Evolutionary conservation across 1,140 invertebrate genomes (phyloP), one percentile per base, ranked within the genome.

Genomic region (Batillaria attramentaria): DNA sequence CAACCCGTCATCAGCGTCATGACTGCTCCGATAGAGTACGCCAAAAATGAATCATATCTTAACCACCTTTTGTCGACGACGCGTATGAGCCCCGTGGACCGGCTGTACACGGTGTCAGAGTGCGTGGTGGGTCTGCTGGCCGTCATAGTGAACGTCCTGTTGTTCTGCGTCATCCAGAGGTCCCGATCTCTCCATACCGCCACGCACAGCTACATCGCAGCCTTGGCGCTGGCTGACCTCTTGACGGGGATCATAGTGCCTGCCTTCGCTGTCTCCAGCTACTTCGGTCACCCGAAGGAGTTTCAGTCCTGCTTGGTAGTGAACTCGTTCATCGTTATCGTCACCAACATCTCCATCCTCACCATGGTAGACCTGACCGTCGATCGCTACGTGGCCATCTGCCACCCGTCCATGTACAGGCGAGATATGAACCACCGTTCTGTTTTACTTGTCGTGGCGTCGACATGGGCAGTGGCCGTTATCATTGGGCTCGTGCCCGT

Each of bases 141-240:
- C 33, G 84, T 90, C 46, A 65, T 89, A 57, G 91, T 91, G 42
- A 92, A 92, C 80, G 54, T 84, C 24, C 72, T 92, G 33, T 91
- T 92, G 10, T 83, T 91, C 33, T 69, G 89, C 13, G 91, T 91
- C 8, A 91, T 92, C 81, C 80, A 78, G 3, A 87, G 83, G 57
- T 89, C 91, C 62, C 81, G 77, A 24, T 80, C 83, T 41, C 84
- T 92, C 18, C 90, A 89, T 57, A 92, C 91, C 37, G 84, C 91
- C 37, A 92, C 92, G 78, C 92, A 92, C 81, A 90, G 87, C 70
- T 92, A 91, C 75, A 89, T 92, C n/a, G 91, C 89, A n/a, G 91
- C 87, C 73, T 83, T 92, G 33, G 91, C 92, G 0, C 46, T 90
- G 4, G 92, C 92, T 8, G 92, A 92, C 78, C 77, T 92, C 24